These are phyloP conservation scores for Arctocebus calabarensis DNA, from an alignment of 2,797 vertebrate genomes.

Conservation along the genomic window DNA sequence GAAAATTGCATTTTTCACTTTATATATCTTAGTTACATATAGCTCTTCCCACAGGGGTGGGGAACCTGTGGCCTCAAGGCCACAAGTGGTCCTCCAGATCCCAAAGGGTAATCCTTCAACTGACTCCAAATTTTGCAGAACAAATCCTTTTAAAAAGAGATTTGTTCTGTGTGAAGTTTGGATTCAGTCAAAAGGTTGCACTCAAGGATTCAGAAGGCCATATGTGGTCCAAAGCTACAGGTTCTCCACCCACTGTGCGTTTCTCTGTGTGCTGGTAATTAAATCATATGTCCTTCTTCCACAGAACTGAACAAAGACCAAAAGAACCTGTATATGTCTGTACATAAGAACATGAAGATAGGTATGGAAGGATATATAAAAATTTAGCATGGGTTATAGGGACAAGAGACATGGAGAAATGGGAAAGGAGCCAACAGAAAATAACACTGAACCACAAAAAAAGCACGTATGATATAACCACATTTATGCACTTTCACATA, in stretches of 20 bases:
- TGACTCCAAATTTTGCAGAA: too few relatives aligned
- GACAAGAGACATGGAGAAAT: background rate
- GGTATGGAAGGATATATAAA: background rate
- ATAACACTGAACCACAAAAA: background rate
- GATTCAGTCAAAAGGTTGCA: too few relatives aligned
- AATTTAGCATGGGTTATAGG: background rate
- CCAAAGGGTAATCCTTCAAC: too few relatives aligned
- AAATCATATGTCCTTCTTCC: background rate
- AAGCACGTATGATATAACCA: background rate
- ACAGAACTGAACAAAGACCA: constrained; percentile 36
- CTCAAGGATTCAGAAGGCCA: too few relatives aligned
- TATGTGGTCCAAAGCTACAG: too few relatives aligned
- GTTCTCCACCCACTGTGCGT: too few relatives aligned
- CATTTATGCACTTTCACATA: background rate
- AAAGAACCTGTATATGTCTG: background rate
- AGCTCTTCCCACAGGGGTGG: background rate
- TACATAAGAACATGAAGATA: background rate
- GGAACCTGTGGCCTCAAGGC: too few relatives aligned
- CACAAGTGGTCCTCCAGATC: too few relatives aligned
- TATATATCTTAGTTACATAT: background rate
- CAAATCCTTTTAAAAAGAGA: too few relatives aligned
- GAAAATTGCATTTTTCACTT: background rate
- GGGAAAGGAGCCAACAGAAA: background rate
- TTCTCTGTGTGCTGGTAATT: constrained; percentile 2
- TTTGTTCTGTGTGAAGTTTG: too few relatives aligned